Conservation (phyloP, 2,797 vertebrate species). For the Meriones psammophilus region DNA sequence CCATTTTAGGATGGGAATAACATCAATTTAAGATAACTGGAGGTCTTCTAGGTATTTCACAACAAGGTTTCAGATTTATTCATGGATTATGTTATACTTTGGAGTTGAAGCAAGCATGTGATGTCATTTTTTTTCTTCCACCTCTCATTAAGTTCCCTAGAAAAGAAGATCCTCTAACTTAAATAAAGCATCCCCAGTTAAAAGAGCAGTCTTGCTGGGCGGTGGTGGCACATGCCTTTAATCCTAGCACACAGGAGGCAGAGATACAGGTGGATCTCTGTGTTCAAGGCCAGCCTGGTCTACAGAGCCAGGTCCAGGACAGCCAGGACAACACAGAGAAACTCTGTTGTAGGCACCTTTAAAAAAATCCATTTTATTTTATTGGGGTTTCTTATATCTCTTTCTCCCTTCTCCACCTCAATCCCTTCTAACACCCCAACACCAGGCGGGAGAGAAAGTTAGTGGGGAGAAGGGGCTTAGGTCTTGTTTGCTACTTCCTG, state of each 20-base stretch:
- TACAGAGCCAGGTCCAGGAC: neutral
- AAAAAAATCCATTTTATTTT: too few species aligned
- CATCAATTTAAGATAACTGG: neutral
- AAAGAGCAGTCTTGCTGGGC: neutral
- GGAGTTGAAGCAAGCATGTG: neutral
- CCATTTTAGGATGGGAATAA: neutral
- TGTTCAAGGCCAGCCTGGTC: neutral
- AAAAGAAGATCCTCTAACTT: neutral
- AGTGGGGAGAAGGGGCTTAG: too few species aligned
- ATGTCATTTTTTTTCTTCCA: neutral
- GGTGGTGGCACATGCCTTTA: neutral
- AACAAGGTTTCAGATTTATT: neutral
- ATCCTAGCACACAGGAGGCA: neutral
- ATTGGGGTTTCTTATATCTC: too few species aligned
- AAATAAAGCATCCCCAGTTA: conserved; percentile 43
- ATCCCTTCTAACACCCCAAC: too few species aligned
- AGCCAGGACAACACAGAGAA: neutral
- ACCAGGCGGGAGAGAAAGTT: too few species aligned
- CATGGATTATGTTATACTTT: neutral
- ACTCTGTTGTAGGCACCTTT: too few species aligned
- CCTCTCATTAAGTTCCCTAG: neutral
- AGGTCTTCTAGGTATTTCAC: neutral
- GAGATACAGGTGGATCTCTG: neutral
- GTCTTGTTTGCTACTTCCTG: too few species aligned
- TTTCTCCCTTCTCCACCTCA: too few species aligned